These are phyloP conservation scores for Perodicticus potto DNA, from an alignment of 2,797 vertebrate genomes.

Conservation along the genomic window DNA sequence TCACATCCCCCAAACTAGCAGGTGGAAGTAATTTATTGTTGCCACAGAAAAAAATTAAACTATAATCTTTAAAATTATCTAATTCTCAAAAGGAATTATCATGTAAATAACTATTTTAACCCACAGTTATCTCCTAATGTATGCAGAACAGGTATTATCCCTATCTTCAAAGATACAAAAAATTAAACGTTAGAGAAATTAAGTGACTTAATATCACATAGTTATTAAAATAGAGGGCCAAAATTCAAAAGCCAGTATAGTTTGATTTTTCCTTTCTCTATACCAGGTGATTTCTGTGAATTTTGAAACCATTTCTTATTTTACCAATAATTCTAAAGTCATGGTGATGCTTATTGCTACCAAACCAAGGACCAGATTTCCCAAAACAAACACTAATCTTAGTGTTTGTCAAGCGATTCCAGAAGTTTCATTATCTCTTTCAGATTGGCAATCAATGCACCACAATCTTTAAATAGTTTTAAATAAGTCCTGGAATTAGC, in stretches of 20 bases:
- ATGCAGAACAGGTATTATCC: not conserved
- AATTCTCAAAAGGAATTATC: not conserved
- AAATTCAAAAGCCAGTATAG: conserved; percentile 12
- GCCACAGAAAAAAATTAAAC: not conserved
- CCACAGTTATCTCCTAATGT: not conserved
- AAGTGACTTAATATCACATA: not conserved
- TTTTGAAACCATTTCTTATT: conserved; percentile 31
- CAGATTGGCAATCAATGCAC: not conserved
- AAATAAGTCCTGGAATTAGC: conserved; percentile 1
- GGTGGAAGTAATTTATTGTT: not conserved
- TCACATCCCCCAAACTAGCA: not conserved
- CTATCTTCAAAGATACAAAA: not conserved
- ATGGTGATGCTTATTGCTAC: not conserved
- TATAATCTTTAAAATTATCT: not conserved
- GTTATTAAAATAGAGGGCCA: not conserved
- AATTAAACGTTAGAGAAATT: not conserved
- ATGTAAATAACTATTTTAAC: not conserved
- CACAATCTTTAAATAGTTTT: conserved; percentile 39
- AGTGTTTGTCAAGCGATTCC: not conserved
- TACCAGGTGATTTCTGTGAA: not conserved
- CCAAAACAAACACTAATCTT: not conserved
- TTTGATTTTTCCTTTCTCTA: not conserved
- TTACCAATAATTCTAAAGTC: not conserved
- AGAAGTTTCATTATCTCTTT: not conserved
- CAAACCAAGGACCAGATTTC: not conserved